Conservation (phyloP, 1,140 invertebrate species). For the Pectinophora gossypiella region DNA sequence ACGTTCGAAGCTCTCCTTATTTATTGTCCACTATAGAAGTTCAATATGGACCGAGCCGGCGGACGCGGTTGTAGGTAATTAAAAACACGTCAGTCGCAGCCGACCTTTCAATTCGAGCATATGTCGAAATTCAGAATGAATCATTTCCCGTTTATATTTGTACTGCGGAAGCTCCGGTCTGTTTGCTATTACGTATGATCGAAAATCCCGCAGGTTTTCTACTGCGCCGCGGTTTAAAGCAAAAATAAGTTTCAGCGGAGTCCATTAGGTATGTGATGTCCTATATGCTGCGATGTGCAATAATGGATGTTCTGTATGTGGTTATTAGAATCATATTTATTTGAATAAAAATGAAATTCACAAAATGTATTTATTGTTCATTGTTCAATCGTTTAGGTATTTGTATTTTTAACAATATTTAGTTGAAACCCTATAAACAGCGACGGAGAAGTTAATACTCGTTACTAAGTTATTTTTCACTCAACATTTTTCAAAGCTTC, state of each 20-base stretch:
- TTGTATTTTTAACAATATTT: too few relatives aligned
- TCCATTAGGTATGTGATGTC: not conserved
- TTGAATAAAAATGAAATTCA: too few relatives aligned
- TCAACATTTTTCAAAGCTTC: too few relatives aligned
- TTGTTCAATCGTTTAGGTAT: too few relatives aligned
- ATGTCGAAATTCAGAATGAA: slow-evolving; percentile 72
- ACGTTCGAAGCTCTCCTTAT: slow-evolving; percentile 42
- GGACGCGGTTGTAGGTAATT: slow-evolving; percentile 66
- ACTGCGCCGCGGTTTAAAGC: not conserved
- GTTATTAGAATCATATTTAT: too few relatives aligned
- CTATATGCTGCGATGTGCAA: too few relatives aligned
- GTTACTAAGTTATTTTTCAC: too few relatives aligned
- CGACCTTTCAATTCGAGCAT: slow-evolving; percentile 70
- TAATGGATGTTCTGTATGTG: too few relatives aligned
- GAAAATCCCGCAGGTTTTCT: not conserved
- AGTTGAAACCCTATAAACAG: too few relatives aligned
- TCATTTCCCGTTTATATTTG: slow-evolving; percentile 71
- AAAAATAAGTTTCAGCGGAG: not conserved
- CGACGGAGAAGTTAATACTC: too few relatives aligned
- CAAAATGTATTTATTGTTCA: too few relatives aligned
- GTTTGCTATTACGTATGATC: slow-evolving; percentile 4
- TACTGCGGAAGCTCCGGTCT: slow-evolving; percentile 14
- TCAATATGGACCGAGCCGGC: slow-evolving; percentile 58
- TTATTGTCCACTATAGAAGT: slow-evolving; percentile 67
- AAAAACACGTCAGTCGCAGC: slow-evolving; percentile 73